phyloP scores from a whole-genome alignment of 1,140 invertebrate species.

The Drosophila equinoxialis region DNA sequence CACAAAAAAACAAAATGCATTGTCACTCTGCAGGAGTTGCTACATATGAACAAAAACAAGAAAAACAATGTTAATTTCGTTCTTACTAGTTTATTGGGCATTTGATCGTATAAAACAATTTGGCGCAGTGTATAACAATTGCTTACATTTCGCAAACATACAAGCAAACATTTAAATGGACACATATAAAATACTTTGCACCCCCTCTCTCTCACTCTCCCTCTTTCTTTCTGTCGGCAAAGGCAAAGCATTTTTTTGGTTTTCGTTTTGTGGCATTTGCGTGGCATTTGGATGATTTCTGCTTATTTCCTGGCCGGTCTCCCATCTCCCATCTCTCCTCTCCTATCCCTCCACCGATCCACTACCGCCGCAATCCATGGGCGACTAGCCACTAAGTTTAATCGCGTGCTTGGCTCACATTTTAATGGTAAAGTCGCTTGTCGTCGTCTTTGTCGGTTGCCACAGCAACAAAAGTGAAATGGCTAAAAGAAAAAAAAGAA shows the following conservation, averaged over 20 bases:
- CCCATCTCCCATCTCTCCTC: no score
- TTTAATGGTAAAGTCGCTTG: constrained; percentile 56
- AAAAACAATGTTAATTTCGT: no score
- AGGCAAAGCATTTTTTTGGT: constrained; percentile 54
- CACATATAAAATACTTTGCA: not conserved
- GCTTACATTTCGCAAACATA: no score
- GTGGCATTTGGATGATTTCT: constrained; percentile 78
- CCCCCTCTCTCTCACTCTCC: no score
- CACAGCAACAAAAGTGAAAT: constrained; percentile 60
- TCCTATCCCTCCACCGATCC: no score
- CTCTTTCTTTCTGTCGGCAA: not conserved
- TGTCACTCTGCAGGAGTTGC: no score
- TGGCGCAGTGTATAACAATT: no score
- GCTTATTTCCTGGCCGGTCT: constrained; percentile 62
- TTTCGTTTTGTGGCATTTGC: constrained; percentile 54
- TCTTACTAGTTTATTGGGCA: no score
- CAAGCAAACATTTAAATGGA: no score
- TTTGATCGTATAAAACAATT: no score
- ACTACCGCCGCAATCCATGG: not conserved
- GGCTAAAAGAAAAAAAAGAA: constrained; percentile 35
- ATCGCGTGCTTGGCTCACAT: constrained; percentile 75
- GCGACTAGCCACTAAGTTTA: constrained; percentile 44
- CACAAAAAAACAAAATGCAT: no score
- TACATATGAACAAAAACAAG: no score
- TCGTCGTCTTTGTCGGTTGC: constrained; percentile 55